phyloP scores from a whole-genome alignment of 1,140 invertebrate genomes.

The Bradynema listronoti region DNA sequence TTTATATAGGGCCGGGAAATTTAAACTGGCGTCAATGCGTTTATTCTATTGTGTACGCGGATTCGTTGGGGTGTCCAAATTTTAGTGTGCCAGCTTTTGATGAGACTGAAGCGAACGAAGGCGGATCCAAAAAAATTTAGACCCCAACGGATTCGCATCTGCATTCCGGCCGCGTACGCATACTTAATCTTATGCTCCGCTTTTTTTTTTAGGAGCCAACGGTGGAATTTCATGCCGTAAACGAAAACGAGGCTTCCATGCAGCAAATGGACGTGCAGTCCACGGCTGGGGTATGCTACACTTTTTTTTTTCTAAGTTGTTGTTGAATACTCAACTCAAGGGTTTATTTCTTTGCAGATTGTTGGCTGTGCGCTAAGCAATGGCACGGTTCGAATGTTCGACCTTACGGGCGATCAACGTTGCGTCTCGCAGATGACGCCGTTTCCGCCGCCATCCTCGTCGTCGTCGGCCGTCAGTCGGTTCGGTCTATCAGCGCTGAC shows the following conservation, averaged over 20 bases:
- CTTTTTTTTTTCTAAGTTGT: constrained; percentile 2
- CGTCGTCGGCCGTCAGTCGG: background rate
- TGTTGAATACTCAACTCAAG: background rate
- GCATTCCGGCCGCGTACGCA: too few relatives aligned
- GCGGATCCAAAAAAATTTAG: too few relatives aligned
- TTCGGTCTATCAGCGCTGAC: background rate
- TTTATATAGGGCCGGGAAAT: constrained; percentile 15
- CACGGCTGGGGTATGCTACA: constrained; percentile 7
- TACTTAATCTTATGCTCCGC: too few relatives aligned
- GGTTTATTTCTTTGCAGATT: constrained; percentile 19
- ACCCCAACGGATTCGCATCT: too few relatives aligned
- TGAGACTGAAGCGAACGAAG: too few relatives aligned
- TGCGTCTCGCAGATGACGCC: too few relatives aligned
- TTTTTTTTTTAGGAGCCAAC: constrained; percentile 27
- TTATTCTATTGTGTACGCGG: too few relatives aligned
- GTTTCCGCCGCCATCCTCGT: constrained; percentile 29
- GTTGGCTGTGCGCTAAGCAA: constrained; percentile 37
- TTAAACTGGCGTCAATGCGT: too few relatives aligned
- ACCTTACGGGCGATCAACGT: constrained; percentile 35
- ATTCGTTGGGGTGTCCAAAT: too few relatives aligned
- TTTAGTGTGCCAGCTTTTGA: too few relatives aligned
- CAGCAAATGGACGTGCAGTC: constrained; percentile 22
- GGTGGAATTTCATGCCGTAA: constrained; percentile 43
- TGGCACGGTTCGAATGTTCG: constrained; percentile 28
- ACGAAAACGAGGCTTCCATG: constrained; percentile 5